Conservation (phyloP, 2,113 vertebrate genomes). For the Pelecanoides urinatrix region DNA sequence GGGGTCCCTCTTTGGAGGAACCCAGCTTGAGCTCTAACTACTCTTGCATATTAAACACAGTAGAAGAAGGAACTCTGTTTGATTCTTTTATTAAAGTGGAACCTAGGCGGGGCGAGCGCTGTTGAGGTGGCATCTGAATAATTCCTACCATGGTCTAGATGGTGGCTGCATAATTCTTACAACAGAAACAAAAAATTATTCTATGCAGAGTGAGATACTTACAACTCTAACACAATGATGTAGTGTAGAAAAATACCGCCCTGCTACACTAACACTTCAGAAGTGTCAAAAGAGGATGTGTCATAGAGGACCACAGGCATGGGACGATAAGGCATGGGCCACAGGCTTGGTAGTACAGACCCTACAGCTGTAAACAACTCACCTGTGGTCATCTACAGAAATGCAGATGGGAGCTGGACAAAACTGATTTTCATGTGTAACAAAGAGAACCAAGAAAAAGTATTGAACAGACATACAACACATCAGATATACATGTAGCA, state of each 20-base stretch:
- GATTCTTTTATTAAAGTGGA: background rate
- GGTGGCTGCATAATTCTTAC: background rate
- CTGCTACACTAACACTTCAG: background rate
- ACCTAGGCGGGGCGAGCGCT: background rate
- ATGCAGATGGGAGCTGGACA: background rate
- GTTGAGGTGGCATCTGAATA: background rate
- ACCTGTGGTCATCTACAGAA: background rate
- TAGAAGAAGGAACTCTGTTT: background rate
- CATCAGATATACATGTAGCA: background rate
- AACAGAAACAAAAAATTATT: background rate
- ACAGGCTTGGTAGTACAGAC: background rate
- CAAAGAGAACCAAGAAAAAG: background rate
- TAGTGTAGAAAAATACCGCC: background rate
- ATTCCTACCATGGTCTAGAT: background rate
- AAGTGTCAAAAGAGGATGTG: background rate
- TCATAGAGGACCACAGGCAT: background rate
- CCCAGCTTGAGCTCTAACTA: background rate
- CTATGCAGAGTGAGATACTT: background rate
- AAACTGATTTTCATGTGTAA: background rate
- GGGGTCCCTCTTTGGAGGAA: background rate
- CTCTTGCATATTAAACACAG: background rate
- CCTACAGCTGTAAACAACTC: background rate
- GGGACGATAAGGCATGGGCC: background rate
- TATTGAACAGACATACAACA: background rate
- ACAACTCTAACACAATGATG: background rate